A percentile compares a stretch with the other conserved stretches of the same genome.
phyloP scores from a whole-genome alignment of 2,113 vertebrate genomes.

The Anarrhichthys ocellatus region DNA sequence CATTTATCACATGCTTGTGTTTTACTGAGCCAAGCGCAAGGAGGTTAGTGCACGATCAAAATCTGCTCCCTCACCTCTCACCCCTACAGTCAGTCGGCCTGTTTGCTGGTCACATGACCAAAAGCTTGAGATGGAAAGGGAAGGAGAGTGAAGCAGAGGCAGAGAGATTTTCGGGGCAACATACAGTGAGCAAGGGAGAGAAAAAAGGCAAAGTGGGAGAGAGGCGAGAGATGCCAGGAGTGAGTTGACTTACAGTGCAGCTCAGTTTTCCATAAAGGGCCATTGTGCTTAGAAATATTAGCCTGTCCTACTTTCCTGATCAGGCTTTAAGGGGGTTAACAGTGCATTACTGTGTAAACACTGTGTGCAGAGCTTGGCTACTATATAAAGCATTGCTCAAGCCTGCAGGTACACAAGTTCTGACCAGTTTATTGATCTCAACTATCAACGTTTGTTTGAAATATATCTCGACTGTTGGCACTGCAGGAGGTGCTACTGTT shows the following conservation, averaged over 20 bases:
- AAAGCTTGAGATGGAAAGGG: slow-evolving; percentile 10
- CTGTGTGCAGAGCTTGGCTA: not conserved
- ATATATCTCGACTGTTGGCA: not conserved
- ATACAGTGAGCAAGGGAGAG: not conserved
- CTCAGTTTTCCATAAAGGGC: slow-evolving; percentile 55
- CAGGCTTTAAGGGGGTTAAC: slow-evolving; percentile 48
- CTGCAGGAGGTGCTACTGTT: not conserved
- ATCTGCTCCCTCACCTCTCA: slow-evolving; percentile 46
- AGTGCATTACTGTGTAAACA: slow-evolving; percentile 20
- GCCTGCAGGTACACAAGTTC: not conserved
- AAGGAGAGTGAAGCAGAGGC: not conserved
- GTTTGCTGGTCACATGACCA: slow-evolving; percentile 65
- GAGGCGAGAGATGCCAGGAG: not conserved
- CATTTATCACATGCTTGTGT: not conserved
- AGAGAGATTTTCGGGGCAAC: slow-evolving; percentile 10
- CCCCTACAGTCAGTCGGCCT: slow-evolving; percentile 25
- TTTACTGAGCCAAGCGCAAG: not conserved
- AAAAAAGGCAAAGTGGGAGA: not conserved
- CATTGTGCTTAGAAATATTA: slow-evolving; percentile 42
- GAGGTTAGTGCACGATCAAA: slow-evolving; percentile 49
- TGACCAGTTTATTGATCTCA: slow-evolving; percentile 17
- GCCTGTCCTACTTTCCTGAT: slow-evolving; percentile 32
- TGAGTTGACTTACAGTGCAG: too few species aligned
- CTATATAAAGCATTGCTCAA: slow-evolving; percentile 31
- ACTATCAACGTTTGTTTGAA: not conserved